Evolutionary conservation across 2,888 invertebrate species (phyloP).

Genomic region (Melipona beecheii): DNA sequence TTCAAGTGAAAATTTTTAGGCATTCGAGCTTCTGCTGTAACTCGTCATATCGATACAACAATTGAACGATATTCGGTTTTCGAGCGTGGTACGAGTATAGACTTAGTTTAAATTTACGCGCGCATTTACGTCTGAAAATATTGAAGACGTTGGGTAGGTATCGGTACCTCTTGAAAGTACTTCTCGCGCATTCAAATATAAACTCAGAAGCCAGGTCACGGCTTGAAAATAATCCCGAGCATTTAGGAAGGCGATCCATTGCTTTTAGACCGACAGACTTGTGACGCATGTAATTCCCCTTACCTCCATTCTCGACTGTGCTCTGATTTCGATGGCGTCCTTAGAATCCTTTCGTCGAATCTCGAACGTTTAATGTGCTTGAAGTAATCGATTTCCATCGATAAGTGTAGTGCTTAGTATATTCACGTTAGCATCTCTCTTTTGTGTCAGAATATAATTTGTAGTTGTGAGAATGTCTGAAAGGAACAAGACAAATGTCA

Average conservation of each 20-base stretch:
- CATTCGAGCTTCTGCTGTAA: background rate
- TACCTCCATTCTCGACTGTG: conserved; percentile 17
- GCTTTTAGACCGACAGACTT: conserved; percentile 60
- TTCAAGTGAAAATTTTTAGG: background rate
- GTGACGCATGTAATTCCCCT: conserved; percentile 63
- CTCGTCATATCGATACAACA: background rate
- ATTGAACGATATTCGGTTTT: conserved; percentile 1
- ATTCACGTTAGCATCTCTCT: background rate
- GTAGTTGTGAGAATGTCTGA: background rate
- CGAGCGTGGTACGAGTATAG: background rate
- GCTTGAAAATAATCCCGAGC: conserved; percentile 76
- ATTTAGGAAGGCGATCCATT: conserved; percentile 67
- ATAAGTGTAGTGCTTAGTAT: background rate
- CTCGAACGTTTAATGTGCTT: background rate
- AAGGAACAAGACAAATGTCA: background rate
- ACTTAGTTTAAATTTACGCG: conserved; percentile 55
- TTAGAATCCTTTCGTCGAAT: conserved; percentile 9
- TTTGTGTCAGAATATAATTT: background rate
- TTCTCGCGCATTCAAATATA: conserved; percentile 68
- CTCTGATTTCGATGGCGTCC: conserved; percentile 44
- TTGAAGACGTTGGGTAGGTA: conserved; percentile 48
- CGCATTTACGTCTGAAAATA: conserved; percentile 55
- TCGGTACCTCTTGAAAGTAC: conserved; percentile 48
- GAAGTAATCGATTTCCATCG: background rate
- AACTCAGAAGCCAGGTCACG: conserved; percentile 74